These are phyloP conservation scores for Hoplostethus mediterraneus DNA, from an alignment of 2,797 vertebrate genomes.

Conservation along the genomic window DNA sequence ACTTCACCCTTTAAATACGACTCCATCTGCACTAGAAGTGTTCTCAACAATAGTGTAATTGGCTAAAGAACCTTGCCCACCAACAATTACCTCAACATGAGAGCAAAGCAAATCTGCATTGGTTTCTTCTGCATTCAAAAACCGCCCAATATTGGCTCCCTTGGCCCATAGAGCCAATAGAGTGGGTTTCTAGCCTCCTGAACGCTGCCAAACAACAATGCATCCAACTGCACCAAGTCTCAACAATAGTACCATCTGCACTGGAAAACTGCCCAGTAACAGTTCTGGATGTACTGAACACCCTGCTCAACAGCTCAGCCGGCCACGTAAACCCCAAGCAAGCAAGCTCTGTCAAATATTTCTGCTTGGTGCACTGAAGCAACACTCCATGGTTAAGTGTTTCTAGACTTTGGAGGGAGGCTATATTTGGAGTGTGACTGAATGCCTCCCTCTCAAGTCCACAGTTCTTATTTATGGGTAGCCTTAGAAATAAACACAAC, in stretches of 20 bases:
- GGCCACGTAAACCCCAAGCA: slow-evolving; percentile 41
- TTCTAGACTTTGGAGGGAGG: slow-evolving; percentile 23
- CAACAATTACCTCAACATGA: not conserved
- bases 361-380: slow-evolving; percentile 39
- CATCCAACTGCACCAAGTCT: not conserved
- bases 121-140: not conserved
- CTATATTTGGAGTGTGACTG: slow-evolving; percentile 42
- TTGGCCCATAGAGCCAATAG: not conserved
- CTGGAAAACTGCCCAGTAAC: slow-evolving; percentile 36
- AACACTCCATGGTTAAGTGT: slow-evolving; percentile 33
- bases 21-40: not conserved
- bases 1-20: not conserved
- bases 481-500: slow-evolving; percentile 16
- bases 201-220: not conserved
- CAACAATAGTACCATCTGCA: slow-evolving; percentile 8
- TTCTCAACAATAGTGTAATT: not conserved
- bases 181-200: not conserved
- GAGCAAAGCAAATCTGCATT: not conserved
- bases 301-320: slow-evolving; percentile 32
- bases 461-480: slow-evolving; percentile 19
- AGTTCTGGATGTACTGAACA: slow-evolving; percentile 5
- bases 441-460: slow-evolving; percentile 28
- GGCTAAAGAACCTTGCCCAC: not conserved
- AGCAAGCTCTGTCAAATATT: slow-evolving; percentile 30
- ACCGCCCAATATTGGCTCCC: not conserved